Evolutionary conservation across 2,113 vertebrate genomes (phyloP), one percentile per base, ranked within the genome.

Genomic region (Fukomys damarensis): DNA sequence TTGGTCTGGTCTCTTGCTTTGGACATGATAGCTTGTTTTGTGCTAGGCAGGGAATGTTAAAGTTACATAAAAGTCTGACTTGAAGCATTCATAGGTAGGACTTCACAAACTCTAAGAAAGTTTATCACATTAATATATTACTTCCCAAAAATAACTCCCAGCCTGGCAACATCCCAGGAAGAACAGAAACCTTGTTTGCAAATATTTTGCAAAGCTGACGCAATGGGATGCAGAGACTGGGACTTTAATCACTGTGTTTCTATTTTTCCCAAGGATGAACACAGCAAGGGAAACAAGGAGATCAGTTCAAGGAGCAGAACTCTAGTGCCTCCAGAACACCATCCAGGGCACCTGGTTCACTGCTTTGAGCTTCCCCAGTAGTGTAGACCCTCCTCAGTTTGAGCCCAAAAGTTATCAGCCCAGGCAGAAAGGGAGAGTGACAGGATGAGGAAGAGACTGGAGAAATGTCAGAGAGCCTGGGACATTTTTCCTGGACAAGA

Each of bases 121-220:
- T 56, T 59, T 63, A 32, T 76, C 68, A 35, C 63, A 7, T 80
- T 56, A 80, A 77, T 59, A 43, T 30, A 54, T 43, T 88, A n/a
- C 58, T 87, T 95, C 86, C 88, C 56, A 11, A 63, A 63, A 93
- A 93, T 88, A 93, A 22, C 81, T n/a, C 54, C 49, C 41, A 41
- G 68, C 30, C 56, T 32, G 81, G 72, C 63, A 43, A 43, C 43
- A n/a, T 80, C 82, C 82, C 35, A 4, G 30, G 2, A 74, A 97
- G 56, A 16, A 80, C 4, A 38, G 43, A 90, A 89, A 61, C 4
- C 63, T 90, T 86, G 63, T 89, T 41, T 49, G 30, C 20, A 96
- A 79, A 85, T 54, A 58, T 28, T 59, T 85, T 66, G 16, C 70
- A 59, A 77, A 43, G 28, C 52, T 89, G 89, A 86, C 11, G 88